These are phyloP conservation scores for Enteromius radiatus DNA, from an alignment of 2,797 vertebrate genomes.

Conservation along the genomic window DNA sequence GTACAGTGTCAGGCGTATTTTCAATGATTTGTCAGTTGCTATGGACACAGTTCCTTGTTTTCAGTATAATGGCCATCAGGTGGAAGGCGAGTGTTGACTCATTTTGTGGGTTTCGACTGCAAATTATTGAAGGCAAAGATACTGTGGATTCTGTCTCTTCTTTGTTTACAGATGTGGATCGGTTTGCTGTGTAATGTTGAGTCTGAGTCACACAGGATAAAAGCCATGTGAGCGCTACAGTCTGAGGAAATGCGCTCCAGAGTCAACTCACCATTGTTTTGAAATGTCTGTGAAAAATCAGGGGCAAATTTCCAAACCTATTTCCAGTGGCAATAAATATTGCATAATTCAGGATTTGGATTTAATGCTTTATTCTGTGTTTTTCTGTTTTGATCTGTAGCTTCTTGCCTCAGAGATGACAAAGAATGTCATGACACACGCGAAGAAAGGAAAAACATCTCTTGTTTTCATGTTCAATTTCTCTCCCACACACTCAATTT, in stretches of 20 bases:
- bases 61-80: not conserved
- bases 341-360: conserved; percentile 68
- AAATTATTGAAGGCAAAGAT: not conserved
- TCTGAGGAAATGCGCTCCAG: conserved; percentile 68
- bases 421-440: conserved; percentile 58
- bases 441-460: conserved; percentile 2
- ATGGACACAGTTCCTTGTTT: not conserved
- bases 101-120: not conserved
- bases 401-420: conserved; percentile 59
- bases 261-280: conserved; percentile 65
- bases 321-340: conserved; percentile 68
- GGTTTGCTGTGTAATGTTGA: not conserved
- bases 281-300: conserved; percentile 71
- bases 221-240: conserved; percentile 62
- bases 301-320: conserved; percentile 69
- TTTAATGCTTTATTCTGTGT: conserved; percentile 63
- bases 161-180: not conserved
- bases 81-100: not conserved
- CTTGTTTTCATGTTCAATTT: conserved; percentile 57
- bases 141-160: not conserved
- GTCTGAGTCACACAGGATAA: conserved; percentile 2
- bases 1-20: not conserved
- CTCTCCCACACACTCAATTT: conserved; percentile 62
- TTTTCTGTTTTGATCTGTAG: conserved; percentile 60
- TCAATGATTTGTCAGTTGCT: not conserved